A percentile compares a stretch with the other conserved stretches of the same genome.
Evolutionary conservation across 2,113 vertebrate genomes (phyloP).

Genomic region (Daboia siamensis): DNA sequence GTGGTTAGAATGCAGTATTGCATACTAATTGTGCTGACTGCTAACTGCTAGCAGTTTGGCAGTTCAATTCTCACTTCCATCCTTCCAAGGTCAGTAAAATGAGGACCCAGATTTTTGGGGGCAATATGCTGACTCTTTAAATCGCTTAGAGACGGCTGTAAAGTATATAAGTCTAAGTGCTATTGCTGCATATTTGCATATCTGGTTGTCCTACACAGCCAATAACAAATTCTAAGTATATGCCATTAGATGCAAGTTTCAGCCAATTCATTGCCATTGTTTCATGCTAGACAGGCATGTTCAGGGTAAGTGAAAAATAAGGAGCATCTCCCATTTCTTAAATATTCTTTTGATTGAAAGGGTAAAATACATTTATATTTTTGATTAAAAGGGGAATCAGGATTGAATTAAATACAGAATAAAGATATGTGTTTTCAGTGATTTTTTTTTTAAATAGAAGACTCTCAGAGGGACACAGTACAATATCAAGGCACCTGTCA

Average conservation of each 20-base stretch:
- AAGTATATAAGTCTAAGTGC: too few relatives aligned
- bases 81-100: too few relatives aligned
- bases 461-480: background rate
- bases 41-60: too few relatives aligned
- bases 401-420: slow-evolving; percentile 39
- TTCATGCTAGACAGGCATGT: background rate
- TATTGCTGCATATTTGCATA: slow-evolving; percentile 12
- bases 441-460: slow-evolving; percentile 13
- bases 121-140: too few relatives aligned
- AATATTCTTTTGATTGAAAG: slow-evolving; percentile 51
- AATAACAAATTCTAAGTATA: slow-evolving; percentile 13
- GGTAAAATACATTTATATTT: slow-evolving; percentile 41
- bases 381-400: slow-evolving; percentile 49
- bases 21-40: too few relatives aligned
- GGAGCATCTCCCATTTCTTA: slow-evolving; percentile 42
- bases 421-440: slow-evolving; percentile 50
- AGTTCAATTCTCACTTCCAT: too few relatives aligned
- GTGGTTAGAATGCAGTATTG: too few relatives aligned
- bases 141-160: too few relatives aligned
- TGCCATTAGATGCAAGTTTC: slow-evolving; percentile 12
- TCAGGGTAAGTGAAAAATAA: slow-evolving; percentile 34
- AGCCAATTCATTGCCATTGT: slow-evolving; percentile 17
- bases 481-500: slow-evolving; percentile 6
- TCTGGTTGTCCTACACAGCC: slow-evolving; percentile 25
- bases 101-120: too few relatives aligned